Conservation (phyloP, 2,888 invertebrate species). For the Bimastos eiseni region DNA sequence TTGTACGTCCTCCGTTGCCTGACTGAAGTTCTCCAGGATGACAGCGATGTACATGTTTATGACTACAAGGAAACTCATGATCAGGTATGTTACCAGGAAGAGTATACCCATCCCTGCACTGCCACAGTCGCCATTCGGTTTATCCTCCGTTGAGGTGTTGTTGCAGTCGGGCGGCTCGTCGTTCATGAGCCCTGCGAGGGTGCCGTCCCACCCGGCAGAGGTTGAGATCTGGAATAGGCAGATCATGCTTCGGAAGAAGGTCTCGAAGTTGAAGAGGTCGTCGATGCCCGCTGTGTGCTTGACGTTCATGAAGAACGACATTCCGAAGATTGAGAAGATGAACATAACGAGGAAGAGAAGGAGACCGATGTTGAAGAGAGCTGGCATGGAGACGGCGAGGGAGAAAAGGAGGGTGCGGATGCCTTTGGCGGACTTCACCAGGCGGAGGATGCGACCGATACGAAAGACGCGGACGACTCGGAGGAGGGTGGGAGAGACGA, state of each 20-base stretch:
- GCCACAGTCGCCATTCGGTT: conserved; percentile 74
- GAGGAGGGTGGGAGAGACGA: conserved; percentile 94
- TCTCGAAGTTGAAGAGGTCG: conserved; percentile 95
- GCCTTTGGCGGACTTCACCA: conserved; percentile 97
- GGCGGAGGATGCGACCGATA: conserved; percentile 92
- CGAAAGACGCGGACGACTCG: conserved; percentile 97
- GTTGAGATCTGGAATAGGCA: conserved; percentile 83
- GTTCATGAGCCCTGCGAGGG: conserved; percentile 91
- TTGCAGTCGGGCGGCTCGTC: conserved; percentile 57
- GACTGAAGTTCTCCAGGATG: conserved; percentile 97
- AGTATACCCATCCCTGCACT: conserved; percentile 90
- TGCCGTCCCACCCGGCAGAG: conserved; percentile 84
- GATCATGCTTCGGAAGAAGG: conserved; percentile 97
- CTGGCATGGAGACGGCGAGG: conserved; percentile 96
- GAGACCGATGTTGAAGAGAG: conserved; percentile 97
- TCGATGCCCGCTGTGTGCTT: conserved; percentile 91
- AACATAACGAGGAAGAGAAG: conserved; percentile 97
- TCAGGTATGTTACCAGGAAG: conserved; percentile 90
- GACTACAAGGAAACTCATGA: conserved; percentile 96
- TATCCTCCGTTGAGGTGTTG: conserved; percentile 36
- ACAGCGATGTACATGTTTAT: conserved; percentile 99
- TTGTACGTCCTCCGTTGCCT: conserved; percentile 92
- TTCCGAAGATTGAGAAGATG: conserved; percentile 98
- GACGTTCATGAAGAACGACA: conserved; percentile 99
- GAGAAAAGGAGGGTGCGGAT: conserved; percentile 95